Conservation (phyloP, 2,797 vertebrate genomes). For the Chelon auratus region DNA sequence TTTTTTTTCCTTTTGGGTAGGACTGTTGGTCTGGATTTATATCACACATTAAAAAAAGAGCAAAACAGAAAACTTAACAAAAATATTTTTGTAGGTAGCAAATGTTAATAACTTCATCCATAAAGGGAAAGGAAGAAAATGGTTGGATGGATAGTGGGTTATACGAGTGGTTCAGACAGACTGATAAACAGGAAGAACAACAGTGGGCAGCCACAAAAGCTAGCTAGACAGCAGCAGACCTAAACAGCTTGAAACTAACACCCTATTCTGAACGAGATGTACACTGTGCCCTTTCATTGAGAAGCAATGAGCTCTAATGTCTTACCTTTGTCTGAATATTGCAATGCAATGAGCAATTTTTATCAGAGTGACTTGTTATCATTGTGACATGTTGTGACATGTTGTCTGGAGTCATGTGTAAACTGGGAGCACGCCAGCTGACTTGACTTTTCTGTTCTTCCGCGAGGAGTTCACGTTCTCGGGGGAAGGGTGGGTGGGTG, state of each 20-base stretch:
- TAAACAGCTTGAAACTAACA: constrained; percentile 55
- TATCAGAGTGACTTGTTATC: constrained; percentile 81
- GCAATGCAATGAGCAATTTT: constrained; percentile 85
- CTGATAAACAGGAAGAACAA: constrained; percentile 27
- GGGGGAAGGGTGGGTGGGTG: neutral
- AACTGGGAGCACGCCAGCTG: constrained; percentile 69
- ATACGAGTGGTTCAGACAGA: constrained; percentile 29
- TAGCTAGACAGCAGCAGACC: constrained; percentile 45
- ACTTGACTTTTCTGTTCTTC: constrained; percentile 77
- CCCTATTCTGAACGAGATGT: constrained; percentile 71
- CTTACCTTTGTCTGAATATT: constrained; percentile 86
- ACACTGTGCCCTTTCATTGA: constrained; percentile 82
- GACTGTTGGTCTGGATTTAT: constrained; percentile 75
- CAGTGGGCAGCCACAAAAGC: constrained; percentile 41
- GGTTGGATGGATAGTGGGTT: constrained; percentile 9
- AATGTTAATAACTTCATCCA: constrained; percentile 63
- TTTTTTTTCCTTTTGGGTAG: constrained; percentile 52
- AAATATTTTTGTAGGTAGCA: constrained; percentile 82
- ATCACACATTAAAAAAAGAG: constrained; percentile 62
- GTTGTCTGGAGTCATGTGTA: constrained; percentile 79
- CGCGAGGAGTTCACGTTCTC: constrained; percentile 52
- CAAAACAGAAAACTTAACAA: constrained; percentile 56
- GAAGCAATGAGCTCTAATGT: constrained; percentile 85
- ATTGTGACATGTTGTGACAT: constrained; percentile 80
- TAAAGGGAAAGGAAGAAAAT: constrained; percentile 26